These are phyloP conservation scores for Forbesichthys agassizii DNA, from an alignment of 2,113 vertebrate species.

Conservation along the genomic window DNA sequence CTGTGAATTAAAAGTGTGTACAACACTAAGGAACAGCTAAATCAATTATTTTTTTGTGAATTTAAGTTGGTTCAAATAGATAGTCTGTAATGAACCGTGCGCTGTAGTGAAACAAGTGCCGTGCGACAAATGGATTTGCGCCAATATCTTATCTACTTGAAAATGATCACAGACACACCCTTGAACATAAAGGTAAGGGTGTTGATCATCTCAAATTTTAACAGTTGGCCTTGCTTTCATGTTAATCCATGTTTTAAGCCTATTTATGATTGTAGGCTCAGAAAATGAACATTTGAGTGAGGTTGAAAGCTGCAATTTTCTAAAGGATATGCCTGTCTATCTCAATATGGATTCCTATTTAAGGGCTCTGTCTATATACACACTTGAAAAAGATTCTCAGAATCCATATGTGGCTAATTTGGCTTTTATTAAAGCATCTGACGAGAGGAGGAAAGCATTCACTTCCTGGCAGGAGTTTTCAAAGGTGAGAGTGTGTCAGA, in stretches of 20 bases:
- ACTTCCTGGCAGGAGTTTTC: constrained; percentile 24
- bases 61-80: constrained; percentile 48
- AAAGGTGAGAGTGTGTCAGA: constrained; percentile 47
- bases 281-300: constrained; percentile 6
- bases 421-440: constrained; percentile 35
- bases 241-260: constrained; percentile 37
- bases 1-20: constrained; percentile 73
- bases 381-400: constrained; percentile 17
- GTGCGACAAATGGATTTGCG: constrained; percentile 55
- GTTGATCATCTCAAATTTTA: constrained; percentile 60
- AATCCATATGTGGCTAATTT: constrained; percentile 25
- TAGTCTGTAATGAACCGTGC: constrained; percentile 30
- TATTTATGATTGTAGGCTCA: constrained; percentile 42
- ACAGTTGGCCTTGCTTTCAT: constrained; percentile 44
- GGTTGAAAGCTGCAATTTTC: not conserved
- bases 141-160: constrained; percentile 49
- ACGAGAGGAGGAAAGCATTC: constrained; percentile 3
- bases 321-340: not conserved
- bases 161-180: constrained; percentile 64
- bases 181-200: constrained; percentile 53
- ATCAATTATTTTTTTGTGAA: constrained; percentile 60
- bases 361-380: constrained; percentile 7
- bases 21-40: constrained; percentile 66
- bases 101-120: constrained; percentile 37
- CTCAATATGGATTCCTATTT: constrained; percentile 13